A percentile compares a stretch with the other conserved stretches of the same genome.
phyloP scores from a whole-genome alignment of 2,888 invertebrate genomes.

The Salpingus planirostris region DNA sequence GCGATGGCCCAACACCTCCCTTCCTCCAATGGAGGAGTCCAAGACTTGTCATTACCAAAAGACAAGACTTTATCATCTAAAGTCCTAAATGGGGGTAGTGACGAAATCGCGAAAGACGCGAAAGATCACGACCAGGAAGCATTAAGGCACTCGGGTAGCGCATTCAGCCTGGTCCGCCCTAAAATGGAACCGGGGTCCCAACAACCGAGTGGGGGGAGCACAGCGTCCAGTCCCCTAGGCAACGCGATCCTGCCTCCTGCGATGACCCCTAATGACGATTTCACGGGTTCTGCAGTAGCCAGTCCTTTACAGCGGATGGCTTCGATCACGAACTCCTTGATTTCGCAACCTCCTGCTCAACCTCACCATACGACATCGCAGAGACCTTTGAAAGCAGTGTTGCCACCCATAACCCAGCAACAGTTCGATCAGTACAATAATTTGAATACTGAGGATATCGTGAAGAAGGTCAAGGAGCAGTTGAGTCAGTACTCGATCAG shows the following conservation, averaged over 20 bases:
- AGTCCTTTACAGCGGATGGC: constrained; percentile 96
- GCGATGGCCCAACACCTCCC: constrained; percentile 40
- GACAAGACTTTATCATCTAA: no score
- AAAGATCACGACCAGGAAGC: constrained; percentile 53
- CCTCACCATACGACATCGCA: constrained; percentile 77
- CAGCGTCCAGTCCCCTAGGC: constrained; percentile 75
- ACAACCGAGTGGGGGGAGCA: constrained; percentile 62
- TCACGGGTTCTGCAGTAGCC: constrained; percentile 71
- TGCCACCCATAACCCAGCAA: constrained; percentile 97
- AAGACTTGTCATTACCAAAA: constrained; percentile 81
- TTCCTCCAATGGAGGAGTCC: constrained; percentile 55
- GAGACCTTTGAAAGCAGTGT: constrained; percentile 88
- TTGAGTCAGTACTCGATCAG: constrained; percentile 94
- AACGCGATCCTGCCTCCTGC: constrained; percentile 81
- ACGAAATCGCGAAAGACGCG: no score
- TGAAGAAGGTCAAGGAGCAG: constrained; percentile 91
- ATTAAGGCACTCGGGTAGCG: constrained; percentile 68
- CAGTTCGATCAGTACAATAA: constrained; percentile 98
- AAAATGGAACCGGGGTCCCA: constrained; percentile 68
- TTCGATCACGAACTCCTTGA: constrained; percentile 93
- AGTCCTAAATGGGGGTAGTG: constrained; percentile 56
- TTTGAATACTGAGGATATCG: constrained; percentile 97
- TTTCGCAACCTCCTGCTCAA: constrained; percentile 81
- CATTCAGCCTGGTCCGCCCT: constrained; percentile 81
- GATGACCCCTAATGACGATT: constrained; percentile 72